Evolutionary conservation across 2,888 invertebrate species (phyloP), one percentile per base, ranked within the genome.

Genomic region (Malacosoma neustria): DNA sequence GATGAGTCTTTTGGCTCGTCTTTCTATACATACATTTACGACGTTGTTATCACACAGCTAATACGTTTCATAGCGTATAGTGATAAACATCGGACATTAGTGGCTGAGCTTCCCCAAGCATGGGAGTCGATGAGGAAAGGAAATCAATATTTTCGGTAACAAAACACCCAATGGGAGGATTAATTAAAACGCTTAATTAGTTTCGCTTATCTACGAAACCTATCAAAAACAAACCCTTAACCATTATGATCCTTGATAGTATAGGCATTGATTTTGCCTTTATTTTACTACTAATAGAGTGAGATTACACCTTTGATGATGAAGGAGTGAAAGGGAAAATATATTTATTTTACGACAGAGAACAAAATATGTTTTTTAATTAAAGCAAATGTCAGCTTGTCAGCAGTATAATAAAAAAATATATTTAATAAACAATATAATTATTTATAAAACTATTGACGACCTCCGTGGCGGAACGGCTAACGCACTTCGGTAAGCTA

Each of bases 161-260:
- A 70, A 68, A 70, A 76, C 71, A 71, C 76, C 67, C 68, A 66
- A 72, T 68, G 64, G 68, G 54, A 62, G 72, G 73, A 76, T 79
- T 77, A 77, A 82, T 81, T 80, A 79, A 77, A 77, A 74, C 70
- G 69, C 67, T 75, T 72, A 80, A 81, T 81, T 80, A 81, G 74
- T 72, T 80, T 79, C 70, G 71, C 76, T 79, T 75, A 77, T 74
- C 72, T 64, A 55, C 54, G 72, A 72, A 73, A 71, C 73, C 72
- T 73, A 72, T 76, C 72, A 74, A 70, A 72, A 71, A 73, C 75
- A 73, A 61, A 66, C 61, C 61, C 54, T 59, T 56, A 63, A 65
- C 63, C 64, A 63, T 62, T 54, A 64, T 64, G 64, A 61, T 61
- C 61, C 57, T 57, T 69, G 65, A 69, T 71, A 66, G 71, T 63